Evolutionary conservation across 2,888 invertebrate species (phyloP).

Genomic region (Drosophila cracens): DNA sequence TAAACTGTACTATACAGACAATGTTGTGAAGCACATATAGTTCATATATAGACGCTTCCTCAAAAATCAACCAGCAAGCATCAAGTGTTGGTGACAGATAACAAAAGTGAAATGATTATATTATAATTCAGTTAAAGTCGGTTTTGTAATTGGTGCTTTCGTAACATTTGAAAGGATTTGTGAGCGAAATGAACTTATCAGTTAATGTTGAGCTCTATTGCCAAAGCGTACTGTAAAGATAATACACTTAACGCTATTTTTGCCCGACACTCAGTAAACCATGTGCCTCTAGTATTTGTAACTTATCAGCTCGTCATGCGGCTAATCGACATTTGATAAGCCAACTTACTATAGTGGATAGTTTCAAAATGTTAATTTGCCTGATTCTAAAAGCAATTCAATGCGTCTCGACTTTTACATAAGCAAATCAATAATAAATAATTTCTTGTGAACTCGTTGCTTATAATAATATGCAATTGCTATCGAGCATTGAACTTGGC

Average conservation of each 20-base stretch:
- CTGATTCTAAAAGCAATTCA: slow-evolving; percentile 6
- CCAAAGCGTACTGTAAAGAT: slow-evolving; percentile 34
- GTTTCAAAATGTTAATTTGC: slow-evolving; percentile 12
- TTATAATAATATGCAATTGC: slow-evolving; percentile 37
- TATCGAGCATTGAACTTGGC: slow-evolving; percentile 74
- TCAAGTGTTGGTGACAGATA: slow-evolving; percentile 2
- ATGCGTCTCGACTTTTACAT: background rate
- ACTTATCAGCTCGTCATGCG: slow-evolving; percentile 27
- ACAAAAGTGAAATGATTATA: slow-evolving; percentile 4
- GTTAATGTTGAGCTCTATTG: slow-evolving; percentile 4
- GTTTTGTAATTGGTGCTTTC: slow-evolving; percentile 12
- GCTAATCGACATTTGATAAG: slow-evolving; percentile 43
- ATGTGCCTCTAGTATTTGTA: background rate
- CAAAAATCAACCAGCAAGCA: background rate
- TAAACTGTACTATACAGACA: background rate
- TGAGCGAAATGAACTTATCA: slow-evolving; percentile 15
- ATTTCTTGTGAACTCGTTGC: background rate
- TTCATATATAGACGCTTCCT: background rate
- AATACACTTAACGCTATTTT: slow-evolving; percentile 18
- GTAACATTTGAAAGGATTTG: background rate
- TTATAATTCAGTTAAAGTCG: slow-evolving; percentile 18
- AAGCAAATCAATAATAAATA: background rate
- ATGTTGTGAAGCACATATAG: background rate
- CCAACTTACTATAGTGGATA: slow-evolving; percentile 11
- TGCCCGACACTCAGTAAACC: background rate